Base-by-base conservation (phyloP, 2,888 invertebrate species). In the Hymenopus coronatus region DNA sequence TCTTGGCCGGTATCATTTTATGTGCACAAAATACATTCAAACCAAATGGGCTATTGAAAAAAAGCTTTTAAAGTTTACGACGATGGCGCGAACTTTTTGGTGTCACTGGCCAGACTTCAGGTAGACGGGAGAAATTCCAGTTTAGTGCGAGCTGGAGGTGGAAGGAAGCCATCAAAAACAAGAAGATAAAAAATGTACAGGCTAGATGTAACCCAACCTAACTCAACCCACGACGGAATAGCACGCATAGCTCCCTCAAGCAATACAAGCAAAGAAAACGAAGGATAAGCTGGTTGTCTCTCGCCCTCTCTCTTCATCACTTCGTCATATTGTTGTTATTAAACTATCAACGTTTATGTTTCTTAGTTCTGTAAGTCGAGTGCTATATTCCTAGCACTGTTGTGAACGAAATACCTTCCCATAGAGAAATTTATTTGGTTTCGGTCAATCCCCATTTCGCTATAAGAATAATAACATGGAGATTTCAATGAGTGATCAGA, bases 171-270 rank as follows among this genome's bases (percentile, higher is more conserved):
- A 33, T 40, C 46, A 46, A 46, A 2, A 27, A 27, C 28, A 70
- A 82, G 20, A 28, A 20, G 40, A 82, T 81, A 30, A 33, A 40
- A 40, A 82, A 46, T 33, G 82, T 7, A 54, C 12, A 20, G n/a
- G 15, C 33, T 46, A 30, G 88, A 25, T 82, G 81, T n/a, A 40
- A 84, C 88, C 88, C 85, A 88, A 88, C 88, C 88, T 88, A 85
- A 88, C 30, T 88, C 88, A 88, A 88, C 88, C 82, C 88, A 46
- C 88, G 81, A 28, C 54, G 84, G 84, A 89, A 90, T 90, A 90
- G 84, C 88, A 82, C 46, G 89, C 90, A 90, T 90, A 88, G 27
- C 90, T 88, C 89, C 90, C 90, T 88, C 88, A n/a, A 88, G 90
- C 89, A 88, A n/a, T 84, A 82, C 83, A 54, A 28, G 88, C 33